Conservation (phyloP, 2,888 invertebrate genomes). For the Drepanosiphum platanoidis region DNA sequence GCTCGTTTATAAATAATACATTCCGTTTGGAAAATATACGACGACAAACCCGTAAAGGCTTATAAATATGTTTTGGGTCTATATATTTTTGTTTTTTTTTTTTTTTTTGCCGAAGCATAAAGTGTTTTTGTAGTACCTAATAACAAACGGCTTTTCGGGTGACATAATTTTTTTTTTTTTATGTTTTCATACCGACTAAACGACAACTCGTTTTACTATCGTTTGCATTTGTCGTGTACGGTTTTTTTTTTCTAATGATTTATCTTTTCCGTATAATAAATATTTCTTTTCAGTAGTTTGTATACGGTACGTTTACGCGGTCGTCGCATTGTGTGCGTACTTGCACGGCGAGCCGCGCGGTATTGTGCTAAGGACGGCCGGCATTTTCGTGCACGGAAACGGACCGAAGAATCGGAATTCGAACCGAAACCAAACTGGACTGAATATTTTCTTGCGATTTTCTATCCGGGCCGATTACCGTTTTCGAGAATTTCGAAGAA, state of each 20-base stretch:
- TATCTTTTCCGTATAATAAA: no score
- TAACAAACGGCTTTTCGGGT: neutral
- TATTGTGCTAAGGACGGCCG: no score
- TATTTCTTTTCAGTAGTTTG: neutral
- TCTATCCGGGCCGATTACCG: no score
- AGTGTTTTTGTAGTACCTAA: conserved; percentile 16
- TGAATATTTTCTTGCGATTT: no score
- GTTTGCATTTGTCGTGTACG: neutral
- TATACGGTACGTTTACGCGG: neutral
- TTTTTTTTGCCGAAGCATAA: neutral
- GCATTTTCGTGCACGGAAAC: no score
- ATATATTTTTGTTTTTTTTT: neutral
- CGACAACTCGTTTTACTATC: neutral
- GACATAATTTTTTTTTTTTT: conserved; percentile 4
- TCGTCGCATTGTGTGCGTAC: no score
- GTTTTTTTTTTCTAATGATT: neutral
- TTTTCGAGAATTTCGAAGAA: no score
- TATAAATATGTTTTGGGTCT: neutral
- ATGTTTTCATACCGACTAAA: neutral
- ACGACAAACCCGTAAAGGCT: neutral
- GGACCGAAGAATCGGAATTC: no score
- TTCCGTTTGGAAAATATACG: neutral
- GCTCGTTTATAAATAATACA: conserved; percentile 7
- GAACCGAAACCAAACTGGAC: no score
- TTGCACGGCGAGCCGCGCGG: no score